These are phyloP conservation scores for Muscidifurax raptorellus DNA, from an alignment of 1,140 invertebrate genomes.

Conservation along the genomic window DNA sequence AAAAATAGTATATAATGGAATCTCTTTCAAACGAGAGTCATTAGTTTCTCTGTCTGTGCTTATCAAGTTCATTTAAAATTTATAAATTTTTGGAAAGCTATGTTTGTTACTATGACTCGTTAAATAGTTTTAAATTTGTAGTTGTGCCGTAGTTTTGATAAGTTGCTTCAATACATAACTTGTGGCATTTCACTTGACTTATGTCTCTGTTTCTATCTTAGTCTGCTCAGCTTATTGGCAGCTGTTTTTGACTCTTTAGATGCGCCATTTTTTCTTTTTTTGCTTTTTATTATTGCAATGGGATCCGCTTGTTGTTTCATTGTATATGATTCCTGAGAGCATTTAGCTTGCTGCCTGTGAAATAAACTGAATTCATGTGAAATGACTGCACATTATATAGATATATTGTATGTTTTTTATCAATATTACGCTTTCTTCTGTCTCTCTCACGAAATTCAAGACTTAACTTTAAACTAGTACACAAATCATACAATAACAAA, in stretches of 20 bases:
- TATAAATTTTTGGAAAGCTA: not conserved
- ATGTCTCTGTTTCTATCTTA: constrained; percentile 16
- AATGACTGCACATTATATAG: constrained; percentile 50
- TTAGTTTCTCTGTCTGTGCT: no score
- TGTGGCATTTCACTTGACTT: constrained; percentile 26
- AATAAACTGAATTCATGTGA: constrained; percentile 68
- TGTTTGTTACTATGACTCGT: not conserved
- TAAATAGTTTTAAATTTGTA: not conserved
- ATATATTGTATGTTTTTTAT: constrained; percentile 33
- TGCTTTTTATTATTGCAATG: constrained; percentile 50
- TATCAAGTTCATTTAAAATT: not conserved
- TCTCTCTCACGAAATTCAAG: not conserved
- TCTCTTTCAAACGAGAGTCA: constrained; percentile 1
- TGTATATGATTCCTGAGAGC: constrained; percentile 66
- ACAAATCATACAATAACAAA: constrained; percentile 37
- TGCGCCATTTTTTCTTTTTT: constrained; percentile 39
- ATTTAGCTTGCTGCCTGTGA: constrained; percentile 70
- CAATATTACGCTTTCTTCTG: not conserved
- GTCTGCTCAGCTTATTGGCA: constrained; percentile 42
- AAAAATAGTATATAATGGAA: constrained; percentile 22
- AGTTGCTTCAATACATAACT: constrained; percentile 10
- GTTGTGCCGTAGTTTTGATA: not conserved
- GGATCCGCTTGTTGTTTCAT: constrained; percentile 66
- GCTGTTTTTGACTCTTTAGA: constrained; percentile 42
- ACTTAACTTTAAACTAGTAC: constrained; percentile 36